Evolutionary conservation across 2,888 invertebrate genomes (phyloP), one percentile per base, ranked within the genome.

Genomic region (Lingula anatina): DNA sequence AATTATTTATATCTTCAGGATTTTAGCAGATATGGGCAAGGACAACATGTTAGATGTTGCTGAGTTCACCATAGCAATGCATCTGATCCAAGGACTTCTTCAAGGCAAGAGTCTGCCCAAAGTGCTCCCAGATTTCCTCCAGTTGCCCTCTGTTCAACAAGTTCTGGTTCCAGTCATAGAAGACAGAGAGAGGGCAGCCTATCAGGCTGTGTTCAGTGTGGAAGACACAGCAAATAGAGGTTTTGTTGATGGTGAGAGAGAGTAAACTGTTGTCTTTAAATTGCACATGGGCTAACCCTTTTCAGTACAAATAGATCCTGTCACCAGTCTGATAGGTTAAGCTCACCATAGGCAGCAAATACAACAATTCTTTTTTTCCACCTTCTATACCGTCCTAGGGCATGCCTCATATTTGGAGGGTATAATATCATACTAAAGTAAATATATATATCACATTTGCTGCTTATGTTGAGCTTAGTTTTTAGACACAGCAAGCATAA

Each of bases 41-140:
- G 75, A 75, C 63, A 75, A 74, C 49, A 58, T 70, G 39, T 59
- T 75, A 49, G 69, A 69, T 57, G 62, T 61, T 26, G 62, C 65
- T 43, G 75, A 75, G 61, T 75, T 75, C 57, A 61, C 65, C 7
- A 59, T 71, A 25, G 68, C 70, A 40, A 68, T 74, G 67, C 69
- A 69, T 54, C 60, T 75, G 28, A 64, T 69, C 41, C 63, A 63
- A 42, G 81, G 93, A 47, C 92, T 91, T 77, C 80, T 96, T 21
- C 85, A 90, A 45, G 92, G 93, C 1, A 84, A 88, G 65, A 90
- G 93, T 70, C 82, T 97, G 45, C 97, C 97, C 0, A 86, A 86
- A 68, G 80, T 81, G 2, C 80, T 97, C 61, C 96, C 97, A 0
- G 54, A 62, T 28, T 55, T 59, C 40, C 60, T 70, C 46, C 53